These are phyloP conservation scores for Brachypalpus laphriformis DNA, from an alignment of 2,888 invertebrate genomes.

Conservation along the genomic window DNA sequence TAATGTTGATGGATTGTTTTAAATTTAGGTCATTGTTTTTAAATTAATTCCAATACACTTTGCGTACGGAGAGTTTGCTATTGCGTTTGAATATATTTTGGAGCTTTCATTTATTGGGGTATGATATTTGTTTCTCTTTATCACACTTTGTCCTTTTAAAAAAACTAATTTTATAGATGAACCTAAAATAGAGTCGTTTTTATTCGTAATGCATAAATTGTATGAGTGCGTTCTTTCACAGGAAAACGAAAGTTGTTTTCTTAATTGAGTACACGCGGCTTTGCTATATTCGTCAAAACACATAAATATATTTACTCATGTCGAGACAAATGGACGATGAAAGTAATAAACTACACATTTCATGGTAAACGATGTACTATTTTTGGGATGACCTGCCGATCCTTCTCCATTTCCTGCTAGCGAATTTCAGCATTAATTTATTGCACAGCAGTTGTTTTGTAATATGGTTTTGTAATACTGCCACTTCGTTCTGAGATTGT, in stretches of 20 bases:
- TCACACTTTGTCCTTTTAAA: slow-evolving; percentile 14
- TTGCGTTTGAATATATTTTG: slow-evolving; percentile 37
- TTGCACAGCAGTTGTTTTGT: not conserved
- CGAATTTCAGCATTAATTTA: slow-evolving; percentile 29
- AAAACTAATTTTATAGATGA: slow-evolving; percentile 13
- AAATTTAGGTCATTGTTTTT: slow-evolving; percentile 73
- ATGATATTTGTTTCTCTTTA: not conserved
- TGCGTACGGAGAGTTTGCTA: slow-evolving; percentile 38
- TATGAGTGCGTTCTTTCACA: slow-evolving; percentile 42
- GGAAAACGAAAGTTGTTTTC: slow-evolving; percentile 67
- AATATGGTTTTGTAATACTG: no score
- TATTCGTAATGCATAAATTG: slow-evolving; percentile 57
- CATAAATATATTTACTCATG: slow-evolving; percentile 39
- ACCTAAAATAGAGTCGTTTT: slow-evolving; percentile 39
- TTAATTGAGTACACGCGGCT: slow-evolving; percentile 60
- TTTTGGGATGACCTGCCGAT: slow-evolving; percentile 43
- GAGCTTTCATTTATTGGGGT: slow-evolving; percentile 22
- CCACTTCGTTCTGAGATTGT: no score
- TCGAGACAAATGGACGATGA: slow-evolving; percentile 51
- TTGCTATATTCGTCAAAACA: slow-evolving; percentile 49
- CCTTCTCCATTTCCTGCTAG: slow-evolving; percentile 31
- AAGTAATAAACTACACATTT: slow-evolving; percentile 55
- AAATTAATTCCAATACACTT: slow-evolving; percentile 34
- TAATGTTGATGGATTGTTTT: slow-evolving; percentile 71
- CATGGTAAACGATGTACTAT: slow-evolving; percentile 48